Evolutionary conservation across 2,797 vertebrate genomes (phyloP), one percentile per base, ranked within the genome.

Genomic region (Enteromius mattozi): DNA sequence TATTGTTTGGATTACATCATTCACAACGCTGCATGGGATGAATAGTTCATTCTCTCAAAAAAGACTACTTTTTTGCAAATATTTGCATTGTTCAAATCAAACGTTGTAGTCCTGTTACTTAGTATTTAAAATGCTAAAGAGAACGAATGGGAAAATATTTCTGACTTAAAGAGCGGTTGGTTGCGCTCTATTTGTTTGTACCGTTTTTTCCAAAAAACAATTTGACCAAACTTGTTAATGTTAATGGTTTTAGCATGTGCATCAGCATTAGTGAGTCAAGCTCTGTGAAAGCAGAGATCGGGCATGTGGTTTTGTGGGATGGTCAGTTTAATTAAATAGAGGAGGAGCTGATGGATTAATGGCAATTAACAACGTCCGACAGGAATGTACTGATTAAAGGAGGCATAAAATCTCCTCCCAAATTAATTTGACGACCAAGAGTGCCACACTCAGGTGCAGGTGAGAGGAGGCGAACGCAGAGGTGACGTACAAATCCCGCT

Each of bases 401-500:
- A 93, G 92, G 86, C 92, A 94, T 89, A 94, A 86, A 9, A 95
- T 86, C 88, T 95, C 94, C 91, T 95, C 94, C 94, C 93, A 95
- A 88, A 94, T 92, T 84, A 95, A 92, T 92, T 95, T 94, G 92
- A 93, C 88, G 88, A 94, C 90, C 87, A 95, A 92, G 91, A 95
- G 93, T 40, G 91, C 89, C 90, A 94, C 91, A 94, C 93, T 95
- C 92, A 95, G 91, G 92, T 94, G 93, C 92, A 95, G 92, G 90
- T 93, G 93, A 87, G 93, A 93, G 88, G 93, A 83, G 80, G 89
- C 94, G 92, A 94, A 94, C 92, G 93, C 94, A 77, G 93, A 94
- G 94, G 94, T 95, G 94, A 96, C 96, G 86, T 96, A 96, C 95
- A 93, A 94, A 90, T 95, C 92, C 77, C 87, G 91, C 91, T 89